Conservation (phyloP, 2,113 vertebrate species). For the Seriola quinqueradiata region DNA sequence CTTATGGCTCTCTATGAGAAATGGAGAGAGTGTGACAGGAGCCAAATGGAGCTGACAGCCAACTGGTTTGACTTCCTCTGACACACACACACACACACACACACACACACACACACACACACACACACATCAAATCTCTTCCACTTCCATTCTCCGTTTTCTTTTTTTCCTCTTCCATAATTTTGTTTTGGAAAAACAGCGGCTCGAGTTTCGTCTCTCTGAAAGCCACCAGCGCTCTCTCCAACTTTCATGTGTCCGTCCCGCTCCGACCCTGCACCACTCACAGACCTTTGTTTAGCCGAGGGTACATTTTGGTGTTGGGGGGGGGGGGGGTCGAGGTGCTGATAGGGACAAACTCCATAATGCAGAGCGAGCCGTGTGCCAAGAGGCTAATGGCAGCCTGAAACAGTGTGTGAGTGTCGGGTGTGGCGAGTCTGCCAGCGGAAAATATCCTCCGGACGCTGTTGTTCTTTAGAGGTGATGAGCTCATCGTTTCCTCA, state of each 20-base stretch:
- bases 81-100: constrained; percentile 48
- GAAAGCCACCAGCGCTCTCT: constrained; percentile 67
- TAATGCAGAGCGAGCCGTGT: constrained; percentile 58
- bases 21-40: constrained; percentile 73
- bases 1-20: constrained; percentile 80
- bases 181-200: constrained; percentile 81
- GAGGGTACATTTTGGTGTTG: no score
- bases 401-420: constrained; percentile 44
- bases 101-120: constrained; percentile 29
- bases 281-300: constrained; percentile 66
- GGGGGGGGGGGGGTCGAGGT: constrained; percentile 35
- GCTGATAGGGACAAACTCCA: constrained; percentile 81
- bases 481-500: constrained; percentile 37
- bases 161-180: constrained; percentile 56
- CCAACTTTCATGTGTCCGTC: constrained; percentile 72
- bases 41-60: constrained; percentile 80
- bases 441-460: constrained; percentile 33
- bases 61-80: constrained; percentile 68
- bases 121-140: constrained; percentile 47
- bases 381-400: constrained; percentile 74
- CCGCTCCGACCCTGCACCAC: constrained; percentile 48
- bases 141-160: constrained; percentile 43
- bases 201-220: constrained; percentile 76
- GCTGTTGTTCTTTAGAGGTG: constrained; percentile 29
- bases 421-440: constrained; percentile 44